Conservation (phyloP, 2,113 vertebrate genomes). For the Sebastes fasciatus region DNA sequence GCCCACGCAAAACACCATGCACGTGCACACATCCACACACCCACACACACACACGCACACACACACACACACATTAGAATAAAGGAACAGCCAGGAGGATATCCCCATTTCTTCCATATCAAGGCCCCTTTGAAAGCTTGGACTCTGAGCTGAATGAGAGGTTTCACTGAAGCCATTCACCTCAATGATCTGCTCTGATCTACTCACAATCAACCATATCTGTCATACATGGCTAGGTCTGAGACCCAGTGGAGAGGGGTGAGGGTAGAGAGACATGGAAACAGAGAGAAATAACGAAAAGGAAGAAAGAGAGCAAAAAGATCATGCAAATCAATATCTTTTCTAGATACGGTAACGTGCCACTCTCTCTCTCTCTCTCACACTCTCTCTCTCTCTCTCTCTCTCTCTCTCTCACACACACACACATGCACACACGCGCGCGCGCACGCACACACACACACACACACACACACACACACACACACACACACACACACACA, state of each 20-base stretch:
- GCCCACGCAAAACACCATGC: conserved; percentile 35
- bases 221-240: conserved; percentile 74
- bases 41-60: conserved; percentile 47
- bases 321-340: conserved; percentile 21
- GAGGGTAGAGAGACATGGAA: neutral
- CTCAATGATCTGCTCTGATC: conserved; percentile 75
- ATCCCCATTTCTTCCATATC: conserved; percentile 77
- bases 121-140: conserved; percentile 64
- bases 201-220: conserved; percentile 75
- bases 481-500: neutral
- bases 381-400: too few relatives aligned
- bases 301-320: neutral
- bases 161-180: conserved; percentile 71
- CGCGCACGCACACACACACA: neutral
- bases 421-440: neutral
- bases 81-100: conserved; percentile 72
- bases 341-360: neutral
- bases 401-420: too few relatives aligned
- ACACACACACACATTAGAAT: conserved; percentile 72
- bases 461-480: neutral
- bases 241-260: conserved; percentile 1
- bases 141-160: conserved; percentile 66
- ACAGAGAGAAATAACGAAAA: neutral
- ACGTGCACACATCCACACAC: conserved; percentile 66
- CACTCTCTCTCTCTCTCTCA: neutral